Percentiles rank a stretch among this genome's conserved stretches.
These are phyloP conservation scores for Columba guinea DNA, from an alignment of 2,797 vertebrate species.

Conservation along the genomic window DNA sequence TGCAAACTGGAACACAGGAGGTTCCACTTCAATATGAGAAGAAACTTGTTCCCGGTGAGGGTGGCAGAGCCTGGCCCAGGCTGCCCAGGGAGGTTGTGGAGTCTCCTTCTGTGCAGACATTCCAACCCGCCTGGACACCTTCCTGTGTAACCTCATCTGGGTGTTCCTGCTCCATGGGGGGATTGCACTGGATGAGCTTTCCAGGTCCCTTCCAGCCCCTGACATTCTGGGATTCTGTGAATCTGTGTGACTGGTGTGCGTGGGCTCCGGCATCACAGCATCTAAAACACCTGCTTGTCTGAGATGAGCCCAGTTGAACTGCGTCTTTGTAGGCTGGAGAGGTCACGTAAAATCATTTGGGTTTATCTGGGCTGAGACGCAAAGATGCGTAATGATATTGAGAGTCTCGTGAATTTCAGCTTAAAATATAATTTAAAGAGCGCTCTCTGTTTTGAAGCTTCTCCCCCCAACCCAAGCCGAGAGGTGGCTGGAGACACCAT, in stretches of 20 bases:
- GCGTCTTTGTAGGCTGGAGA: neutral
- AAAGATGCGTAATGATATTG: fast-evolving
- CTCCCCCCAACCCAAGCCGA: constrained; percentile 81
- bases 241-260: fast-evolving
- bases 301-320: neutral
- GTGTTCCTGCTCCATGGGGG: too few relatives aligned
- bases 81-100: too few relatives aligned
- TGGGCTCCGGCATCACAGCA: neutral
- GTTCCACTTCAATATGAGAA: too few relatives aligned
- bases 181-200: too few relatives aligned
- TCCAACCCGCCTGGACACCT: too few relatives aligned
- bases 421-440: fast-evolving
- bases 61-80: too few relatives aligned
- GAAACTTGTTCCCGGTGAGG: too few relatives aligned
- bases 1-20: too few relatives aligned
- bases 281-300: fast-evolving
- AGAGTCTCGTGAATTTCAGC: fast-evolving
- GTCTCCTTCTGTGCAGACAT: too few relatives aligned
- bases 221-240: too few relatives aligned
- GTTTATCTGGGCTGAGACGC: neutral
- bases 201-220: too few relatives aligned
- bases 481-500: constrained; percentile 90
- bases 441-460: constrained; percentile 57
- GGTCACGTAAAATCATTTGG: fast-evolving
- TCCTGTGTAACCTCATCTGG: too few relatives aligned